A percentile compares a stretch with the other conserved stretches of the same genome.
phyloP scores from a whole-genome alignment of 2,113 vertebrate genomes.

The Aptenodytes patagonicus region DNA sequence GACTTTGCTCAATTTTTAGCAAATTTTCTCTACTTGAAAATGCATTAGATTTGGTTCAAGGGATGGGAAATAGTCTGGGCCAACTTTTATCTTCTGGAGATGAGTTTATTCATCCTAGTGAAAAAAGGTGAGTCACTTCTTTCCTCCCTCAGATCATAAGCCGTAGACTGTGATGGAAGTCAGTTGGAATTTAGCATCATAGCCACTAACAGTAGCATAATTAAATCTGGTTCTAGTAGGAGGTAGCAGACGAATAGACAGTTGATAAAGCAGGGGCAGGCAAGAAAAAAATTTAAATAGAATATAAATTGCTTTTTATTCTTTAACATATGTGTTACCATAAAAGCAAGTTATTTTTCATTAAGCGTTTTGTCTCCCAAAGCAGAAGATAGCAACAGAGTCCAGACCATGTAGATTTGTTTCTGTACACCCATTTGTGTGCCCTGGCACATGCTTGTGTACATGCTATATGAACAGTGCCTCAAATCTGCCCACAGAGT shows the following conservation, averaged over 20 bases:
- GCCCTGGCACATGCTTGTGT: not conserved
- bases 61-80: not conserved
- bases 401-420: not conserved
- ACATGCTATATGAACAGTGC: not conserved
- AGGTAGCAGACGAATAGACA: not conserved
- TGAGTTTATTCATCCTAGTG: not conserved
- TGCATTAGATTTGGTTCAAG: not conserved
- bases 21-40: conserved; percentile 13
- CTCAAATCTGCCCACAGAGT: not conserved
- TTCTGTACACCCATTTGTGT: not conserved
- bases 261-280: not conserved
- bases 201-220: not conserved
- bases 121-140: not conserved
- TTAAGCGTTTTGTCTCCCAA: not conserved
- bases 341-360: not conserved
- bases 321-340: not conserved
- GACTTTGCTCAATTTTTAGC: not conserved
- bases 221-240: not conserved
- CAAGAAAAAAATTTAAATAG: not conserved
- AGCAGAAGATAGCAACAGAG: not conserved
- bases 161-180: not conserved
- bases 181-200: not conserved
- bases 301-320: not conserved
- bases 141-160: not conserved
- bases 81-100: not conserved